A percentile compares a stretch with the other conserved stretches of the same genome.
These are phyloP conservation scores for Chloebia gouldiae DNA, from an alignment of 2,113 vertebrate genomes.

Conservation along the genomic window DNA sequence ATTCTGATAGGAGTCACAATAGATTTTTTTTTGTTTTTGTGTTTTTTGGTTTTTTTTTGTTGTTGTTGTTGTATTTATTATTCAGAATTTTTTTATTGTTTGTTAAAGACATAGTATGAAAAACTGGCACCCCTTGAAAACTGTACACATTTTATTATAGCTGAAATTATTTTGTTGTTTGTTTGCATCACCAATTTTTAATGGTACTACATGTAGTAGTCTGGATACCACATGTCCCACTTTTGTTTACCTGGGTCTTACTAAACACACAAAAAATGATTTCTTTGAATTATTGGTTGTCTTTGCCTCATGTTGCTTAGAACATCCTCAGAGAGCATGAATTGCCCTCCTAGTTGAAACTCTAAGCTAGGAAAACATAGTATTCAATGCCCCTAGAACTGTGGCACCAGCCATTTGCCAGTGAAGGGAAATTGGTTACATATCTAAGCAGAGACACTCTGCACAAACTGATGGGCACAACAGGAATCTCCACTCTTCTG, in stretches of 20 bases:
- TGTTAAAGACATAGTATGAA: background rate
- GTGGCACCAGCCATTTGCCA: background rate
- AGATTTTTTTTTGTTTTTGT: no score
- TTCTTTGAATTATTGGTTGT: background rate
- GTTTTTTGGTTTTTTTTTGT: no score
- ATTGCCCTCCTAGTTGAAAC: background rate
- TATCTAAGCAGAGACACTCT: background rate
- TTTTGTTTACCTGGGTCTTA: background rate
- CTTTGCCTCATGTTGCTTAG: background rate
- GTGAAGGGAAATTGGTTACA: background rate
- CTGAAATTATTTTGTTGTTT: background rate
- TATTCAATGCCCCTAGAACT: background rate
- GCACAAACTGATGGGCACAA: background rate
- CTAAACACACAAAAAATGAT: background rate
- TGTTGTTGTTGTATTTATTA: background rate
- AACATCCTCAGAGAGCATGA: background rate
- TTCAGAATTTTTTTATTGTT: background rate
- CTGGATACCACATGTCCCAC: fast-evolving
- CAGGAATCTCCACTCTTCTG: background rate
- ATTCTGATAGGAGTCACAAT: background rate
- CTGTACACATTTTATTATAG: background rate
- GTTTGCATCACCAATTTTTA: background rate
- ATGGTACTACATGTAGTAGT: background rate
- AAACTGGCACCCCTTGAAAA: background rate
- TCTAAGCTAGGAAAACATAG: background rate